Conservation (phyloP, 1,140 invertebrate species). For the Campodea augens region DNA sequence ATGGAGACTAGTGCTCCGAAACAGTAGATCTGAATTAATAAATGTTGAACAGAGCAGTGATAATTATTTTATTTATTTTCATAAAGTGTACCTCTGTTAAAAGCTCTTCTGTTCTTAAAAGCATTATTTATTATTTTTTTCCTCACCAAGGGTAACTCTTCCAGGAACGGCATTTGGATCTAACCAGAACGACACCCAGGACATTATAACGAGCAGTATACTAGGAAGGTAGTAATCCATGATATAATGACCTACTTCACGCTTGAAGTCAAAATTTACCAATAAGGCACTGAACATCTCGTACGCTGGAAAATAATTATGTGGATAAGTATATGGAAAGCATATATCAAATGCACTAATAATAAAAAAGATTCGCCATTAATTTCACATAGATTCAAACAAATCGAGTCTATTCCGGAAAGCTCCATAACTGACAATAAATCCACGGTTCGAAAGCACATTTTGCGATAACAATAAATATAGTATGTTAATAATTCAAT, state of each 20-base stretch:
- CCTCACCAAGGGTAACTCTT: constrained; percentile 44
- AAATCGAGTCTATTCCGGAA: constrained; percentile 10
- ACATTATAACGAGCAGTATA: constrained; percentile 67
- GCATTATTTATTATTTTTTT: too few relatives aligned
- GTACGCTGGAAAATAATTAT: constrained; percentile 33
- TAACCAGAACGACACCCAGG: constrained; percentile 81
- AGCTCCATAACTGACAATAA: constrained; percentile 10
- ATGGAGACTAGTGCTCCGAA: too few relatives aligned
- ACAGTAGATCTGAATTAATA: too few relatives aligned
- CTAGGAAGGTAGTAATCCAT: constrained; percentile 81
- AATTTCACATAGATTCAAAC: not conserved
- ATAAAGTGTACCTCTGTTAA: too few relatives aligned
- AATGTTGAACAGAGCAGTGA: too few relatives aligned
- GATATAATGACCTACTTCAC: constrained; percentile 70
- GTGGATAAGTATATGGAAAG: not conserved
- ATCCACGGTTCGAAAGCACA: constrained; percentile 7
- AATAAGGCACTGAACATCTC: constrained; percentile 62
- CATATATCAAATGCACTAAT: constrained; percentile 12
- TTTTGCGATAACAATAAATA: not conserved
- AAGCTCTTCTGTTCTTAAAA: too few relatives aligned
- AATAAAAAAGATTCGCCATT: not conserved
- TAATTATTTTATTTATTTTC: too few relatives aligned
- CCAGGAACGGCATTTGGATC: constrained; percentile 69
- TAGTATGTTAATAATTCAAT: too few relatives aligned
- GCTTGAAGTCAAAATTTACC: constrained; percentile 51